A percentile compares a stretch with the other conserved stretches of the same genome.
phyloP scores from a whole-genome alignment of 2,797 vertebrate genomes.

The Sebastes trivittatus region DNA sequence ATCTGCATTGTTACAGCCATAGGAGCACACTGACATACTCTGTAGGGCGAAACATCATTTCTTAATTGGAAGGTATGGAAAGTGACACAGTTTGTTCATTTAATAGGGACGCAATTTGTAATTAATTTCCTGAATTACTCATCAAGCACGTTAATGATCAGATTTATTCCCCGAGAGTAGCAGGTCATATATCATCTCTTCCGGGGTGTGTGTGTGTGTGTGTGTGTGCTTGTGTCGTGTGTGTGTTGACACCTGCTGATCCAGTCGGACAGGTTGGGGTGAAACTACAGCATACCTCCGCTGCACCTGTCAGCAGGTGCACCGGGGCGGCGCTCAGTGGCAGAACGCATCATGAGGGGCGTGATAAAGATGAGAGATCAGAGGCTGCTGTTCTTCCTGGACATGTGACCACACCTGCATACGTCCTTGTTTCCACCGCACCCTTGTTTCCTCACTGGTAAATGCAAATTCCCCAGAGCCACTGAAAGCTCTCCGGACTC shows the following conservation, averaged over 20 bases:
- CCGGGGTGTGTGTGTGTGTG: not conserved
- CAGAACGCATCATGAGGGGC: not conserved
- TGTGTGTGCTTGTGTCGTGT: not conserved
- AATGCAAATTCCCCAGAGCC: constrained; percentile 17
- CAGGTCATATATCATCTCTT: not conserved
- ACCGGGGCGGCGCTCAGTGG: not conserved
- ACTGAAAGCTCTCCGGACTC: not conserved
- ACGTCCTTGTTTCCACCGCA: not conserved
- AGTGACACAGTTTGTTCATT: not conserved
- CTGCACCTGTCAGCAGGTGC: constrained; percentile 57
- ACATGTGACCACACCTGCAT: constrained; percentile 1
- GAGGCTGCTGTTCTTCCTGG: constrained; percentile 20
- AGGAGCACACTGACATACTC: not conserved
- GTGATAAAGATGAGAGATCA: not conserved
- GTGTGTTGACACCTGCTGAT: constrained; percentile 22
- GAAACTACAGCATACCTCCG: constrained; percentile 77
- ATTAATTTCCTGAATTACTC: not conserved
- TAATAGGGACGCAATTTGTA: not conserved
- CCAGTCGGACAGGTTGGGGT: constrained; percentile 79
- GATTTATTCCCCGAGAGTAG: not conserved
- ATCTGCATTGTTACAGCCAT: not conserved
- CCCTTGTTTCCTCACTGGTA: not conserved
- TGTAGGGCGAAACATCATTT: not conserved
- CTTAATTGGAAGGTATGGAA: not conserved
- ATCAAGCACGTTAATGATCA: not conserved